phyloP scores from a whole-genome alignment of 2,113 vertebrate genomes.

The Vidua macroura region DNA sequence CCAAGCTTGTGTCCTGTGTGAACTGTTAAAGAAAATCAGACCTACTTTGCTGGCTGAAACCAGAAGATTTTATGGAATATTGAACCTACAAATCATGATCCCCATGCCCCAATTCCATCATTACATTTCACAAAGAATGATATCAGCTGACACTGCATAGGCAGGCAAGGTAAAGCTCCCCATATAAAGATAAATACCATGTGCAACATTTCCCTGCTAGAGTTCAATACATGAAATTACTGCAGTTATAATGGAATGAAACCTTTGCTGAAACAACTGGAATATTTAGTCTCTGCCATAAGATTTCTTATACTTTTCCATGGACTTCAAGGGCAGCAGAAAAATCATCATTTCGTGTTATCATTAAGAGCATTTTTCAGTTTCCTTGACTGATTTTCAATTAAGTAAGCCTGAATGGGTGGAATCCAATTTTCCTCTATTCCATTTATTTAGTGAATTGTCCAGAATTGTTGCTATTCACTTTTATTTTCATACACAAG shows the following conservation, averaged over 20 bases:
- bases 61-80: neutral
- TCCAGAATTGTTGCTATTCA: neutral
- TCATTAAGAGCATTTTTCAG: neutral
- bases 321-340: neutral
- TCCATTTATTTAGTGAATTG: neutral
- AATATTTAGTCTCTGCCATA: neutral
- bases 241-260: conserved; percentile 11
- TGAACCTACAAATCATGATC: conserved; percentile 52
- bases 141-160: neutral
- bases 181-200: conserved; percentile 46
- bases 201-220: conserved; percentile 5
- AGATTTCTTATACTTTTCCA: neutral
- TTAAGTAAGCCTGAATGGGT: neutral
- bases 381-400: conserved; percentile 26
- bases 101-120: neutral
- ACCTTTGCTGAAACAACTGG: conserved; percentile 5
- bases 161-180: conserved; percentile 32
- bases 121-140: conserved; percentile 10
- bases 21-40: conserved; percentile 25
- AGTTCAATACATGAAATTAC: conserved; percentile 43
- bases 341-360: conserved; percentile 7
- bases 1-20: neutral
- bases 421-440: neutral
- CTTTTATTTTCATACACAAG: neutral
- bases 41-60: neutral